Base-by-base conservation (phyloP, 2,113 vertebrate species). In the Amphiprion percula region DNA sequence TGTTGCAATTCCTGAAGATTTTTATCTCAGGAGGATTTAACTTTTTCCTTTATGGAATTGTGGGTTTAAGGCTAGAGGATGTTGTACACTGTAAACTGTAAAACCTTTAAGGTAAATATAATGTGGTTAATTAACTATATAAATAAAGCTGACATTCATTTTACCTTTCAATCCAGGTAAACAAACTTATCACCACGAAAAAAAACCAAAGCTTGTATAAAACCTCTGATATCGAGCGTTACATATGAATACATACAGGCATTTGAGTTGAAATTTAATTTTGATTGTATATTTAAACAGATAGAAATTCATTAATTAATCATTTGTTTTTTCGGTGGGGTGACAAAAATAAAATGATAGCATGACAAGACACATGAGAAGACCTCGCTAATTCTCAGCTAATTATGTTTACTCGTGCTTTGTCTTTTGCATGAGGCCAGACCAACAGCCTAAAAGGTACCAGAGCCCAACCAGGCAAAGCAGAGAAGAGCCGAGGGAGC, bases 401-500 rank as follows among this genome's bases (percentile, higher is more conserved):
- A n/a, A 59, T 41, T 19, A 23, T 61, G 16, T 60, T 66, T 17
- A 63, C 47, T n/a, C 14, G 4, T 59, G 17, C 33, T 49, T 68
- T 68, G 30, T 54, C 5, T 82, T 0, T 58, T 53, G 16, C 14
- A 65, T 17, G n/a, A 54, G 3, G 37, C 10, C 12, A 50, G 19
- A 71, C 41, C 33, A 63, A 37, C 47, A 70, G 28, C 19, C 10
- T 11, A 24, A 46, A 75, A 67, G 39, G 50, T 60, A 39, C 41
- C 10, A 2, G 54, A 65, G 87, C 63, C 66, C 33, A 64, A 71
- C 71, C 58, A 28, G 62, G 47, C 72, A 28, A 47, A 65, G 69
- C 68, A 73, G 41, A 58, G 78, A 78, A 74, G 80, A 75, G 81
- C 75, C 47, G 59, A 82, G 78, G 50, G 74, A 87, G 90, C 83